Percentiles rank a stretch among this genome's conserved stretches.
Evolutionary conservation across 2,113 vertebrate species (phyloP).

Genomic region (Promerops cafer): DNA sequence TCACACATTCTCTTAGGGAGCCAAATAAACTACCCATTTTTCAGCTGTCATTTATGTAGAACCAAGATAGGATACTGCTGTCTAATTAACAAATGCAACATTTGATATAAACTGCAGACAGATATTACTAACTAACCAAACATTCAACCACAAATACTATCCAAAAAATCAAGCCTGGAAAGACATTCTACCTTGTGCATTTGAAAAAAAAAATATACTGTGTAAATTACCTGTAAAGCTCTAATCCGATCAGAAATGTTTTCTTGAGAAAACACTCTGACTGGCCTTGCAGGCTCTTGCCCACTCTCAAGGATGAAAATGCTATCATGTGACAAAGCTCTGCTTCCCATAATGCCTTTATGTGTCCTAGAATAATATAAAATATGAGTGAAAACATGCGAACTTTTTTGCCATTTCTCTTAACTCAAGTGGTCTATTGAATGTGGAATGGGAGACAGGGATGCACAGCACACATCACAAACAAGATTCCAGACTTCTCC

Average conservation of each 20-base stretch:
- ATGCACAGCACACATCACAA: background rate
- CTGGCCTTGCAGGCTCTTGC: conserved; percentile 74
- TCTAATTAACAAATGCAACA: background rate
- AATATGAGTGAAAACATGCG: background rate
- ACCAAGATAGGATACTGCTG: background rate
- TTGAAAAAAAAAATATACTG: background rate
- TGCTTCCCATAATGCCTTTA: conserved; percentile 76
- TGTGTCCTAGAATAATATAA: conserved; percentile 68
- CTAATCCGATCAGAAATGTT: conserved; percentile 87
- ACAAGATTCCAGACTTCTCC: background rate
- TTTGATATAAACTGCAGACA: background rate
- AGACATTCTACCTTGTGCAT: background rate
- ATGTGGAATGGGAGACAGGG: background rate
- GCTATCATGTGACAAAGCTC: conserved; percentile 91
- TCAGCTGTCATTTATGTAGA: background rate
- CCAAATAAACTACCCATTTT: background rate
- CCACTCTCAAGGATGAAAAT: conserved; percentile 85
- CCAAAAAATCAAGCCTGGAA: background rate
- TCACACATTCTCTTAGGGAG: background rate
- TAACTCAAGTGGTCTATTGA: background rate
- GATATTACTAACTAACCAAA: background rate
- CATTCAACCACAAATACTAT: background rate
- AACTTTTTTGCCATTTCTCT: background rate
- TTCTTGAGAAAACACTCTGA: conserved; percentile 86
- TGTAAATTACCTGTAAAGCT: conserved; percentile 83